Base-by-base conservation (phyloP, 1,140 invertebrate genomes). In the Triops longicaudatus region DNA sequence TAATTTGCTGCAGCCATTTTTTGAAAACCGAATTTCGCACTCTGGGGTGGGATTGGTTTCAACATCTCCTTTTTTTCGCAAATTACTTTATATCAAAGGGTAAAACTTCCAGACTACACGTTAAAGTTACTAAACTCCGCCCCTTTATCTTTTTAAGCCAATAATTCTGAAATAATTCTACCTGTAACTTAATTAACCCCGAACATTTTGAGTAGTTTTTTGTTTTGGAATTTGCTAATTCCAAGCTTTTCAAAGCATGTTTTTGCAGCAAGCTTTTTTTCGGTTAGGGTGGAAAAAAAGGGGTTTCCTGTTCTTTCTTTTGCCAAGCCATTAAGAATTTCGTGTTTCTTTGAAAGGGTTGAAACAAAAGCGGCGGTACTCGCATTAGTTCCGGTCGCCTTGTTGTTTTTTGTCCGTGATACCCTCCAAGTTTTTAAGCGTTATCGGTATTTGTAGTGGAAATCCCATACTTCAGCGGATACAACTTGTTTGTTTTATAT, bases 1-100 rank as follows among this genome's bases (percentile, higher is more conserved):
- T 63, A 63, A 63, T 63, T 63, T 63, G 50, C 50, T 63, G n/a
- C 50, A 63, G 50, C 50, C 50, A 63, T 63, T 63, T 63, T 63
- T 37, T 37, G 31, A 63, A 10, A 63, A 10, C 50, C 6, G 17
- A n/a, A n/a, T 63, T n/a, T n/a, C 50, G 17, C n/a, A 63, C 31
- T 63, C 14, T 14, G 50, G 50, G 50, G 22, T n/a, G 50, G 17
- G 17, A 0, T 63, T 63, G 50, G 17, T 63, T 63, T n/a, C n/a
- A n/a, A n/a, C 0, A n/a, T 63, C 0, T 63, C 3, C 22, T 63
- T 63, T 63, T 63, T 63, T 63, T 22, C 14, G 3, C 50, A 63
- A 63, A 63, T 63, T 22, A n/a, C 44, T 63, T 63, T 14, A 63
- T 63, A n/a, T 63, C 50, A n/a, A 63, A 63, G 22, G n/a, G 5